Evolutionary conservation across 2,888 invertebrate genomes (phyloP).

Genomic region (Sphaerophoria taeniata): DNA sequence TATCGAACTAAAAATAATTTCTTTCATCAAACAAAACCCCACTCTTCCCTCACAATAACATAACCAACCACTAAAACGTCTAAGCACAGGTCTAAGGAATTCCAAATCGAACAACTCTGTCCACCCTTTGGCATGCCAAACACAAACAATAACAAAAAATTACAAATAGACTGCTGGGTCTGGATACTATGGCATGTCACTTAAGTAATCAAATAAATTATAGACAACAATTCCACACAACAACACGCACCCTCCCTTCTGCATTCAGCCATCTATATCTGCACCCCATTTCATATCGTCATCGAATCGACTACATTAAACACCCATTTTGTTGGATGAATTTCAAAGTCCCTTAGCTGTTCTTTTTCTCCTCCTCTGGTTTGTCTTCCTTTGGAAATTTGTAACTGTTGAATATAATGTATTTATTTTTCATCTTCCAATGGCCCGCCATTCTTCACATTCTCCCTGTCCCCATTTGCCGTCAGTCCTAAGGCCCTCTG

Average conservation of each 20-base stretch:
- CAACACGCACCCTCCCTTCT: slow-evolving; percentile 67
- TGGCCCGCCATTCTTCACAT: neutral
- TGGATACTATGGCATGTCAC: slow-evolving; percentile 45
- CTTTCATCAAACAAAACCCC: too few relatives aligned
- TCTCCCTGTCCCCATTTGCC: neutral
- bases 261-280: neutral
- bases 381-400: neutral
- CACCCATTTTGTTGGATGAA: slow-evolving; percentile 29
- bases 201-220: slow-evolving; percentile 74
- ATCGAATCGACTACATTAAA: slow-evolving; percentile 21
- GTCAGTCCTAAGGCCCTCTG: neutral
- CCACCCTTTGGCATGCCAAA: slow-evolving; percentile 66
- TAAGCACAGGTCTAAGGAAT: neutral
- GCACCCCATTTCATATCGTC: slow-evolving; percentile 2
- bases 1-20: too few relatives aligned
- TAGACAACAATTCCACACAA: slow-evolving; percentile 70
- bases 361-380: neutral
- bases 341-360: slow-evolving; percentile 25
- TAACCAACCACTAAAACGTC: too few relatives aligned
- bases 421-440: slow-evolving; percentile 60
- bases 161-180: neutral
- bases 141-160: neutral
- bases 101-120: slow-evolving; percentile 62
- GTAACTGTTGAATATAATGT: slow-evolving; percentile 68
- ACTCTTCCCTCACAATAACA: too few relatives aligned